Evolutionary conservation across 2,113 vertebrate species (phyloP), one percentile per base, ranked within the genome.

Genomic region (Porphyrio hochstetteri): DNA sequence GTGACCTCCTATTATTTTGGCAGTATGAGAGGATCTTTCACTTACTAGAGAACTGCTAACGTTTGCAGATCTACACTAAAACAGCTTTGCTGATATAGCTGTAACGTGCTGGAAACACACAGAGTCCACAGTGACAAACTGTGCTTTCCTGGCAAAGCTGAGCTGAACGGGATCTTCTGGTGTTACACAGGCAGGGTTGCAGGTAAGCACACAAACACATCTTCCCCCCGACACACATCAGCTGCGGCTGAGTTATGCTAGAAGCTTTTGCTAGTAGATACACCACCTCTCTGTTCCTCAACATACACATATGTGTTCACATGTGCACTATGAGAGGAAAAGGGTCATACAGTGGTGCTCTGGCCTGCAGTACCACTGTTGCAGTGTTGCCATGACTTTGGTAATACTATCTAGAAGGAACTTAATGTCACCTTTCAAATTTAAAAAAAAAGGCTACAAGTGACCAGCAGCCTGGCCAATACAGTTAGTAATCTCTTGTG

Each of bases 1-100:
- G 88, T 95, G 96, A 96, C 92, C 93, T 44, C 80, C 90, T 87
- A 28, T 87, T 78, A 82, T 95, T 95, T 86, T 86, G 87, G 74
- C 89, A 72, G 44, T 28, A 10, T 35, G 77, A 85, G 89, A 87
- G 81, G 90, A 85, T 87, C 87, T 94, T 89, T 95, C 74, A 65
- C 74, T 91, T 91, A 9, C 20, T 68, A 31, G 88, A 60, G 93
- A 96, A 79, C 69, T 95, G 95, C 95, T 95, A 23, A 57, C 90
- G 36, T 86, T 83, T 94, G 93, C 95, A 95, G 67, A 44, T 89
- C 69, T 57, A 53, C 77, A 16, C 24, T 92, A 48, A 71, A 86
- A 14, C 0, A 17, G 1, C 33, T 92, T 53, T 89, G 96, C 95
- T 94, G 93, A 82, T 44, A 5, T 3, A 40, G 88, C 93, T 88